Percentiles rank a stretch among this genome's conserved stretches.
Evolutionary conservation across 2,888 invertebrate genomes (phyloP).

Genomic region (Parasteatoda lunata): DNA sequence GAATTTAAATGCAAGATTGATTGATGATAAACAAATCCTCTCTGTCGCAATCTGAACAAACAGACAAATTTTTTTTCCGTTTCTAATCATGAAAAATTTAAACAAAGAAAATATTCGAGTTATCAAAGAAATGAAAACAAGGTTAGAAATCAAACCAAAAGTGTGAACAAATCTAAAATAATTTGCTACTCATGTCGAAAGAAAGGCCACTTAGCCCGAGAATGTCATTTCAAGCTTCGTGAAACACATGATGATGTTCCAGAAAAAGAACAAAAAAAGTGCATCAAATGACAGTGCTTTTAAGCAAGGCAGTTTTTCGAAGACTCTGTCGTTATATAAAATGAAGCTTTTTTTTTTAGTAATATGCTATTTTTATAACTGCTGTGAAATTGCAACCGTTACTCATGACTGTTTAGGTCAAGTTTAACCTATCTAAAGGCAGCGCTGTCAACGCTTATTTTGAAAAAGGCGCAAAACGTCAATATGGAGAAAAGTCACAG

Average conservation of each 20-base stretch:
- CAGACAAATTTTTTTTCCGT: background rate
- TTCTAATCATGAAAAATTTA: background rate
- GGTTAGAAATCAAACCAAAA: background rate
- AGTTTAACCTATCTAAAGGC: too few relatives aligned
- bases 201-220: background rate
- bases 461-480: too few relatives aligned
- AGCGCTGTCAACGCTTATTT: too few relatives aligned
- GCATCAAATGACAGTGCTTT: background rate
- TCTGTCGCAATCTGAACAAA: too few relatives aligned
- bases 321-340: too few relatives aligned
- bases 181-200: constrained; percentile 8
- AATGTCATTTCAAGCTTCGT: background rate
- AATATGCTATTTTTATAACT: too few relatives aligned
- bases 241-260: background rate
- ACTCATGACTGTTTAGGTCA: too few relatives aligned
- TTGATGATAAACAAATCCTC: constrained; percentile 18
- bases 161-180: background rate
- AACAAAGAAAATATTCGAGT: background rate
- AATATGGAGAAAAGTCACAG: too few relatives aligned
- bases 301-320: too few relatives aligned
- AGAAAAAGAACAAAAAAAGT: background rate
- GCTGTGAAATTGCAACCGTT: too few relatives aligned
- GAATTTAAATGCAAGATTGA: background rate
- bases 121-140: background rate
- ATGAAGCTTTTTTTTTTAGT: too few relatives aligned